Evolutionary conservation across 2,888 invertebrate species (phyloP).

Genomic region (Athalia rosae): DNA sequence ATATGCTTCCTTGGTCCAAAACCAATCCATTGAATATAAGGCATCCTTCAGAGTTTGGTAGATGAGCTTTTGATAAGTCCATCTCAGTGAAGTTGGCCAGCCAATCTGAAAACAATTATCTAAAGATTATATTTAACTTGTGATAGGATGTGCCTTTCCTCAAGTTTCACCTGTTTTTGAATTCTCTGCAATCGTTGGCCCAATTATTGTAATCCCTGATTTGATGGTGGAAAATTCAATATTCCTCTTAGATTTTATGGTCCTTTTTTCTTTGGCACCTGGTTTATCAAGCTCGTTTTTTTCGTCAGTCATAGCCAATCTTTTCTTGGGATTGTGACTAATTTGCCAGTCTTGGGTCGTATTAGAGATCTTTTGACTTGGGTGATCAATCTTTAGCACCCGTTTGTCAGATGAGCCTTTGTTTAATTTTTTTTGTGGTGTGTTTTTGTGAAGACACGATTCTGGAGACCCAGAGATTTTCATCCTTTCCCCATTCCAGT

Average conservation of each 20-base stretch:
- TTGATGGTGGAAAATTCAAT: conserved; percentile 17
- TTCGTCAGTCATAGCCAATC: background rate
- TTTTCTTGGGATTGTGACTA: background rate
- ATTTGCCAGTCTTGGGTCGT: background rate
- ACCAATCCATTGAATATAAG: conserved; percentile 1
- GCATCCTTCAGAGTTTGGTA: conserved; percentile 6
- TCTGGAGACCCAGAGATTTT: background rate
- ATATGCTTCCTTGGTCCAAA: background rate
- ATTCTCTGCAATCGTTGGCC: background rate
- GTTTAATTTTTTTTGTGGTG: background rate
- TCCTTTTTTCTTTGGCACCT: background rate
- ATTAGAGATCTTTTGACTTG: background rate
- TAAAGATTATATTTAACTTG: background rate
- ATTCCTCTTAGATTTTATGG: background rate
- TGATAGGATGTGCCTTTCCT: background rate
- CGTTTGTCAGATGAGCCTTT: background rate
- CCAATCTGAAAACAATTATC: conserved; percentile 17
- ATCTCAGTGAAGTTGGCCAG: conserved; percentile 13
- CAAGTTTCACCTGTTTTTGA: conserved; percentile 3
- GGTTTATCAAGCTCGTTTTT: background rate
- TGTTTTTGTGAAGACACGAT: background rate
- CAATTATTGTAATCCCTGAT: background rate
- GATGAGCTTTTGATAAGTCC: background rate
- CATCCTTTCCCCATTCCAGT: conserved; percentile 28
- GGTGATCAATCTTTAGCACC: background rate